Conservation (phyloP, 2,888 invertebrate species). For the Conus canariensis region DNA sequence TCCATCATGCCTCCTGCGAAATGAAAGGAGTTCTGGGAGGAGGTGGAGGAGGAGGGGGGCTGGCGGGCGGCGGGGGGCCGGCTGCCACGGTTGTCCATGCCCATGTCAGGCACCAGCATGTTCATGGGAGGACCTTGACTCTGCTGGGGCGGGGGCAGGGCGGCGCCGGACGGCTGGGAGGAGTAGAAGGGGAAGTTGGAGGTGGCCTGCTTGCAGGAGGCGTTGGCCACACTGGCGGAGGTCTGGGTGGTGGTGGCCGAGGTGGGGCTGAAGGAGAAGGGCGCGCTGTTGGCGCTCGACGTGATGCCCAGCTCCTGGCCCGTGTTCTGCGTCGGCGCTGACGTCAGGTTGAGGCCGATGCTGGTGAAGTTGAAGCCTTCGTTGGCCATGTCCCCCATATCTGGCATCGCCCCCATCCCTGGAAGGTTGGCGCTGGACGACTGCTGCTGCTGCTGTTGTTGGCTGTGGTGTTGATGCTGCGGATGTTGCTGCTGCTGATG, state of each 20-base stretch:
- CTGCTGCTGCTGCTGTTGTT: constrained; percentile 34
- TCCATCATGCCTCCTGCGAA: constrained; percentile 37
- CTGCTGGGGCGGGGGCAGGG: constrained; percentile 28
- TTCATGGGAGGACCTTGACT: constrained; percentile 14
- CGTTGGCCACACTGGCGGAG: constrained; percentile 54
- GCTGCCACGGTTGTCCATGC: constrained; percentile 53
- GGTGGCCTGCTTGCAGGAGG: constrained; percentile 52
- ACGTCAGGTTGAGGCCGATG: constrained; percentile 67
- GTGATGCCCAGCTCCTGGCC: constrained; percentile 45
- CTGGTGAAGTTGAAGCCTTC: constrained; percentile 69
- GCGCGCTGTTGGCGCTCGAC: constrained; percentile 43
- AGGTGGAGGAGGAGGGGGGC: constrained; percentile 31
- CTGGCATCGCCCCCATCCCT: constrained; percentile 50
- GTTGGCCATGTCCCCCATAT: constrained; percentile 52
- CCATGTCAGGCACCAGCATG: constrained; percentile 46
- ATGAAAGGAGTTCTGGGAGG: constrained; percentile 47
- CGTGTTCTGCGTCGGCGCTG: constrained; percentile 57
- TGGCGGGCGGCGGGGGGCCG: background rate
- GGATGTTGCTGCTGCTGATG: background rate
- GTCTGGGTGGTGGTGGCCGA: constrained; percentile 55
- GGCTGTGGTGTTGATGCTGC: constrained; percentile 34
- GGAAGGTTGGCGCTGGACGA: background rate
- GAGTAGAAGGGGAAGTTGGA: constrained; percentile 62
- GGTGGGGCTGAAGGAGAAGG: constrained; percentile 55
- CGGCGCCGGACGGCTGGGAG: constrained; percentile 48